Percentiles rank a stretch among this genome's conserved stretches.
phyloP scores from a whole-genome alignment of 2,113 vertebrate genomes.

The Natator depressus region DNA sequence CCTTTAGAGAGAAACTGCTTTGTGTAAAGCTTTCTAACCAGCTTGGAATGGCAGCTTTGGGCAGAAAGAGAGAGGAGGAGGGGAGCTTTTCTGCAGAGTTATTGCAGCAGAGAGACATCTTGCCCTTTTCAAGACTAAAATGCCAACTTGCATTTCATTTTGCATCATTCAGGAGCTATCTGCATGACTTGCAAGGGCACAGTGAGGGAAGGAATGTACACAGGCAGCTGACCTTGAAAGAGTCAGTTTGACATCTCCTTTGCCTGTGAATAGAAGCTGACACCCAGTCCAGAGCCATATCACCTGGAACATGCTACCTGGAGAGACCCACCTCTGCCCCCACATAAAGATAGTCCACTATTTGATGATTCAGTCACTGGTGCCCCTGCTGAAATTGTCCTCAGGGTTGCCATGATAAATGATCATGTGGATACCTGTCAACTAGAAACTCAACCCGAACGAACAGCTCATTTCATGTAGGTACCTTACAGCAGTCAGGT shows the following conservation, averaged over 20 bases:
- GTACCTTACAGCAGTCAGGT: background rate
- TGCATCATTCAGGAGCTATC: background rate
- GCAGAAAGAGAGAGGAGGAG: background rate
- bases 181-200: background rate
- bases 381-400: background rate
- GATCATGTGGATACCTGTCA: background rate
- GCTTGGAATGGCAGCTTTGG: background rate
- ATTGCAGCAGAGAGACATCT: background rate
- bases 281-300: background rate
- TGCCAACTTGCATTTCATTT: background rate
- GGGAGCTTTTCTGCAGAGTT: background rate
- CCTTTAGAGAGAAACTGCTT: background rate
- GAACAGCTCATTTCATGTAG: background rate
- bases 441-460: background rate
- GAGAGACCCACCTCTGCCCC: background rate
- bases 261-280: background rate
- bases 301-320: background rate
- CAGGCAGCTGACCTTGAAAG: background rate
- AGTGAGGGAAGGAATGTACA: background rate
- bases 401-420: background rate
- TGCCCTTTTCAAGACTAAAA: background rate
- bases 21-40: slow-evolving; percentile 1
- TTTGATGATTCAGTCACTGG: background rate
- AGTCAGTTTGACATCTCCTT: background rate
- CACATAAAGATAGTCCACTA: accelerated